These are phyloP conservation scores for Hypsibius dujardini DNA, from an alignment of 1,140 invertebrate species.

Conservation along the genomic window DNA sequence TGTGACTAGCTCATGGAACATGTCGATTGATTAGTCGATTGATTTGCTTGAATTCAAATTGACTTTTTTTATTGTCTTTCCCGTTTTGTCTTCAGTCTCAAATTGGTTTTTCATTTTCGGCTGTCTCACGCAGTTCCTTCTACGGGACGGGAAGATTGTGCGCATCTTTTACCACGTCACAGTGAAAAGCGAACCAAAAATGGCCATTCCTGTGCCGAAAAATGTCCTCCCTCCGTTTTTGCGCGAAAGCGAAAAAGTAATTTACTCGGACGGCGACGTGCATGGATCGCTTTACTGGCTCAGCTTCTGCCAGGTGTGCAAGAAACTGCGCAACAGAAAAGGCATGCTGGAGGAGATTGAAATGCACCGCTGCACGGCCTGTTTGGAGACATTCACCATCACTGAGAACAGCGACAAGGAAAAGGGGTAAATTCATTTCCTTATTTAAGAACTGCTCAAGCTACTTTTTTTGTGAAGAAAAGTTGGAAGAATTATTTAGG, in stretches of 20 bases:
- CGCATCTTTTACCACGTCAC: too few relatives aligned
- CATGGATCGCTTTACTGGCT: constrained; percentile 8
- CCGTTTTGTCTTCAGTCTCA: too few relatives aligned
- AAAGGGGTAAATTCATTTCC: neutral
- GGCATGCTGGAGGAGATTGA: neutral
- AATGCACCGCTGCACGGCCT: neutral
- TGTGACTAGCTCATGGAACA: too few relatives aligned
- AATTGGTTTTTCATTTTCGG: too few relatives aligned
- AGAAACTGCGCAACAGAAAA: neutral
- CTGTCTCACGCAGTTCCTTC: too few relatives aligned
- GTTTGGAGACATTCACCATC: constrained; percentile 9
- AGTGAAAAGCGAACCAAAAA: too few relatives aligned
- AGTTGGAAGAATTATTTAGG: too few relatives aligned
- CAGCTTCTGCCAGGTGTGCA: neutral
- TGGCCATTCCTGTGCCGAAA: neutral
- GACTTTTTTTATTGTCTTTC: too few relatives aligned
- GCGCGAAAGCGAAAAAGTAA: neutral
- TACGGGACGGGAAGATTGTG: too few relatives aligned
- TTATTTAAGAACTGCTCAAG: too few relatives aligned
- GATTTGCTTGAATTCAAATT: too few relatives aligned
- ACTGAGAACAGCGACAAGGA: neutral
- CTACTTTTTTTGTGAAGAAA: neutral
- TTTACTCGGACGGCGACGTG: neutral
- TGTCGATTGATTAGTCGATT: too few relatives aligned
- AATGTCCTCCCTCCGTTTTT: neutral